Conservation (phyloP, 1,140 invertebrate genomes). For the Conus betulinus region DNA sequence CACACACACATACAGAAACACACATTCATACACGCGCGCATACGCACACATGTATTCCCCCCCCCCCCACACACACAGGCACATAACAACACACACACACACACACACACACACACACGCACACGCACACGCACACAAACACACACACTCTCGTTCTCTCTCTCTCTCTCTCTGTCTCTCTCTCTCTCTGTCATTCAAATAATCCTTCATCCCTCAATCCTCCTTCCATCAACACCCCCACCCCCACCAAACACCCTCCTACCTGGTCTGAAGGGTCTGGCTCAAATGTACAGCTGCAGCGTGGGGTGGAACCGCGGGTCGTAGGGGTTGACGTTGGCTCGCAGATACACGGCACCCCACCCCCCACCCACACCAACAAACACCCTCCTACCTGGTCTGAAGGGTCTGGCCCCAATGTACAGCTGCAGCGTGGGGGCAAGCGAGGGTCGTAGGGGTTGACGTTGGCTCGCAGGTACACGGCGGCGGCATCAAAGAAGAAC, state of each 20-base stretch:
- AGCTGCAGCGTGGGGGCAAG: slow-evolving; percentile 42
- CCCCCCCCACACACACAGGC: no score
- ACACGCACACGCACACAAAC: no score
- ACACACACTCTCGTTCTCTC: no score
- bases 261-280: slow-evolving; percentile 59
- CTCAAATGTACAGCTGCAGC: slow-evolving; percentile 53
- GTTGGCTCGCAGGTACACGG: slow-evolving; percentile 22
- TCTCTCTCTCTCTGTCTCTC: no score
- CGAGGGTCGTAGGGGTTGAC: slow-evolving; percentile 49
- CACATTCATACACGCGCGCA: no score
- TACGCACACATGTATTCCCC: no score
- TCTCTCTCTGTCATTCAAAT: no score
- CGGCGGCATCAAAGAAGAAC: slow-evolving; percentile 33
- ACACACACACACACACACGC: no score
- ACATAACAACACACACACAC: no score
- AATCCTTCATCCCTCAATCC: no score
- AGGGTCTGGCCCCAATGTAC: slow-evolving; percentile 59
- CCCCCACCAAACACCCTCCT: background rate
- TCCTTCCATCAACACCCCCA: no score
- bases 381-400: slow-evolving; percentile 49
- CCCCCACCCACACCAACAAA: background rate
- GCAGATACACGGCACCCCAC: background rate
- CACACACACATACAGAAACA: no score
- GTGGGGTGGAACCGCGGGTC: slow-evolving; percentile 31
- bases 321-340: slow-evolving; percentile 50